phyloP scores from a whole-genome alignment of 2,113 vertebrate species.

The Crotalus tigris region DNA sequence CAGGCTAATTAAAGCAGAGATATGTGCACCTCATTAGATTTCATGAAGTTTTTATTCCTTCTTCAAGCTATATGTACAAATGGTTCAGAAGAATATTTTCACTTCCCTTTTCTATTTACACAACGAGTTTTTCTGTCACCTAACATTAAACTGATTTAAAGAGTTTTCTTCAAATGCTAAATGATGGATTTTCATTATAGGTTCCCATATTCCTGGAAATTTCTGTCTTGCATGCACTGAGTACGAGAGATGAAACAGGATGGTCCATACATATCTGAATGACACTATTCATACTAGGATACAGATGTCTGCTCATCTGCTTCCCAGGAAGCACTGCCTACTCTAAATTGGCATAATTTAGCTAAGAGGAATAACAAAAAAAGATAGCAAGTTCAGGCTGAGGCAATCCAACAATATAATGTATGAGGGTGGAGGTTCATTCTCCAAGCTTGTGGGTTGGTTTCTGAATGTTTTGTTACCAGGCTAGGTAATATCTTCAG shows the following conservation, averaged over 20 bases:
- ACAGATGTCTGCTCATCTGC: neutral
- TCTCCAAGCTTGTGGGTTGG: neutral
- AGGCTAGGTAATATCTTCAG: neutral
- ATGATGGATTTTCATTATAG: no score
- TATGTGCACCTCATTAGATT: constrained; percentile 67
- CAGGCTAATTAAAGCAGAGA: constrained; percentile 62
- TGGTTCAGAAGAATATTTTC: constrained; percentile 37
- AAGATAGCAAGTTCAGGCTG: neutral
- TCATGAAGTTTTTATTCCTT: constrained; percentile 61
- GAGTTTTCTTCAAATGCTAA: neutral
- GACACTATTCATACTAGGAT: neutral
- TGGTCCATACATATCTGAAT: neutral
- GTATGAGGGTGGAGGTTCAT: neutral
- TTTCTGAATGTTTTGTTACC: neutral
- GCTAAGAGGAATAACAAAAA: neutral
- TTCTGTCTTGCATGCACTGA: neutral
- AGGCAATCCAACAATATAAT: neutral
- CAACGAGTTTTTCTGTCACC: neutral
- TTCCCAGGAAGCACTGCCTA: neutral
- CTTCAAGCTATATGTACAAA: constrained; percentile 43
- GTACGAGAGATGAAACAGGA: neutral
- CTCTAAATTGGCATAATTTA: neutral
- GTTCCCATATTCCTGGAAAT: neutral
- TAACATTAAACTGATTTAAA: neutral
- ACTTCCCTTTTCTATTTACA: neutral